Base-by-base conservation (phyloP, 2,113 vertebrate genomes). In the Ginglymostoma cirratum region DNA sequence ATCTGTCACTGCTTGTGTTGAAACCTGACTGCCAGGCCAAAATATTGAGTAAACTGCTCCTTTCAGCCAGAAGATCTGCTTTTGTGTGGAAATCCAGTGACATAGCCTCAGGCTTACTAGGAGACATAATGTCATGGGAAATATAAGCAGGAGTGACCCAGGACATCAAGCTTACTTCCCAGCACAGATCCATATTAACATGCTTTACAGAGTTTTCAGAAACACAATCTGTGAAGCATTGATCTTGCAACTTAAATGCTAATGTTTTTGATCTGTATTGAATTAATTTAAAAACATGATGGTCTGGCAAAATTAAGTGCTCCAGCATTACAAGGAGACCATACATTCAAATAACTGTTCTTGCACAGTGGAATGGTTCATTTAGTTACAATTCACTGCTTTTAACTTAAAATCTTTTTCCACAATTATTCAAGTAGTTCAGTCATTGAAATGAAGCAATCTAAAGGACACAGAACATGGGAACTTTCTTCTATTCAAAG, bases 111-210 rank as follows among this genome's bases (percentile, higher is more conserved):
- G 90, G 97, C 97, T 96, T 96, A 0, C 96, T 78, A 96, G 96
- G 96, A 96, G 96, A 95, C 94, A 0, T 96, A 96, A 97, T 98
- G 97, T 97, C 97, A 97, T 98, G 97, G 97, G 97, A 98, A 98
- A 98, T 97, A 97, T 97, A 98, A 97, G 97, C 97, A 96, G 96
- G 96, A 96, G 86, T 97, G 97, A 97, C 96, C 97, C 97, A 97
- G 97, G 67, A 93, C 55, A 65, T 34, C 87, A 65, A 34, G 34
- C 61, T 83, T 42, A 42, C 80, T 83, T 83, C 38, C 42, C 38
- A 83, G 17, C 38, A 19, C n/a, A 93, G 89, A 65, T 38, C 21
- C 30, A 10, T 38, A 38, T 66, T 66, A n/a, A n/a, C 1, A 7
- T 66, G 89, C 61, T 66, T 66, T 38, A 66, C 89, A 38, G 61